Percentiles rank a stretch among this genome's conserved stretches.
These are phyloP conservation scores for Globodera ellingtonae DNA, from an alignment of 1,140 invertebrate genomes.

Conservation along the genomic window DNA sequence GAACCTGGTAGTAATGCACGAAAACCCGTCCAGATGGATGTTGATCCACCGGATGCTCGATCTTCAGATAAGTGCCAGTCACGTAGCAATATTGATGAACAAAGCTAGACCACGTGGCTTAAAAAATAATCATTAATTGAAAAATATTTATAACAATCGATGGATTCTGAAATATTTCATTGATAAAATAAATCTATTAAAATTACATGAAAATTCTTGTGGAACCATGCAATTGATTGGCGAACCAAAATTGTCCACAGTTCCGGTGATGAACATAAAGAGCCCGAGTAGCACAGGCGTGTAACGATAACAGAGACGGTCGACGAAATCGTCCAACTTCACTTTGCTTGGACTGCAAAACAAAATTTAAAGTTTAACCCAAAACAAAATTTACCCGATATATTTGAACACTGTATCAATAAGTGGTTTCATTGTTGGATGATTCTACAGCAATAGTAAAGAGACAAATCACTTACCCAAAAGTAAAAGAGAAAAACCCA, in stretches of 20 bases:
- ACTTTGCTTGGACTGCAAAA: neutral
- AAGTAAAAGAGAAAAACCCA: too few species aligned
- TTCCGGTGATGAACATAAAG: constrained; percentile 25
- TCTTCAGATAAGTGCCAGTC: constrained; percentile 29
- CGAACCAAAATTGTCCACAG: constrained; percentile 21
- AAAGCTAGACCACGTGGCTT: constrained; percentile 20
- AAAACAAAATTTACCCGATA: constrained; percentile 12
- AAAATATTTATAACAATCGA: too few species aligned
- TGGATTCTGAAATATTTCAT: too few species aligned
- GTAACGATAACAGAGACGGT: constrained; percentile 23
- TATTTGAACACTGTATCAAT: constrained; percentile 10
- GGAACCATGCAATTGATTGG: constrained; percentile 28
- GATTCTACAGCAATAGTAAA: neutral
- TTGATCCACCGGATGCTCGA: neutral
- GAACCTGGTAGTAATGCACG: constrained; percentile 23
- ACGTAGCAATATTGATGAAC: constrained; percentile 31
- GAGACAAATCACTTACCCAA: neutral
- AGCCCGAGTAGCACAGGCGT: constrained; percentile 13
- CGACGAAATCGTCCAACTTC: constrained; percentile 19
- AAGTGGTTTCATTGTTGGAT: constrained; percentile 14
- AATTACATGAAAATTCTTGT: constrained; percentile 16
- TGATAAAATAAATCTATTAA: neutral
- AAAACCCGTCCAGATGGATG: neutral
- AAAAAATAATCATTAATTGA: neutral
- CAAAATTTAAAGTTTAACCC: neutral